These are phyloP conservation scores for Brachionus rotundiformis DNA, from an alignment of 1,140 invertebrate species.

Conservation along the genomic window DNA sequence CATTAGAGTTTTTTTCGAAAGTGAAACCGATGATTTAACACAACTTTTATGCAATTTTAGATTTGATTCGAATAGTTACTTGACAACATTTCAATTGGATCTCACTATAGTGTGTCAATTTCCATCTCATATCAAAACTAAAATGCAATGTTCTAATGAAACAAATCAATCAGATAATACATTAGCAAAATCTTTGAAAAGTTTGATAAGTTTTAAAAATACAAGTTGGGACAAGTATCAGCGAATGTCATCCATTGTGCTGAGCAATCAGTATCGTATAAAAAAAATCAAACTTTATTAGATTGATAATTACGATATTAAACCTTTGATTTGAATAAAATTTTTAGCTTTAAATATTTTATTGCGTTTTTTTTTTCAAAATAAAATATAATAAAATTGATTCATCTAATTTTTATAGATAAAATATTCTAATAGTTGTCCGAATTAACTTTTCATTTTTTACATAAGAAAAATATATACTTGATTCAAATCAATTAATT, in stretches of 20 bases:
- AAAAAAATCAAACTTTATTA: slow-evolving; percentile 1
- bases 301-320: neutral
- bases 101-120: neutral
- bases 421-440: no score
- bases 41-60: slow-evolving; percentile 21
- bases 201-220: neutral
- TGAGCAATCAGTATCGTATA: neutral
- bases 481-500: no score
- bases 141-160: neutral
- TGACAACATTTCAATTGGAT: slow-evolving; percentile 20
- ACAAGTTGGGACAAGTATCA: neutral
- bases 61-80: neutral
- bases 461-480: no score
- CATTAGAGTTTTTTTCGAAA: neutral
- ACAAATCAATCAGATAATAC: neutral
- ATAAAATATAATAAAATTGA: no score
- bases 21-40: neutral
- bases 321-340: no score
- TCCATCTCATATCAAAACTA: neutral
- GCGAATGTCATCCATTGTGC: neutral
- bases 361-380: no score
- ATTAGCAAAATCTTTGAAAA: neutral
- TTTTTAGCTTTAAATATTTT: no score
- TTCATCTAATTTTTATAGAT: no score
- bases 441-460: no score